Evolutionary conservation across 37 sponge, comb jelly and placozoan genomes (phyloP), one percentile per base, ranked within the genome.

Genomic region (Crambe crambe): DNA sequence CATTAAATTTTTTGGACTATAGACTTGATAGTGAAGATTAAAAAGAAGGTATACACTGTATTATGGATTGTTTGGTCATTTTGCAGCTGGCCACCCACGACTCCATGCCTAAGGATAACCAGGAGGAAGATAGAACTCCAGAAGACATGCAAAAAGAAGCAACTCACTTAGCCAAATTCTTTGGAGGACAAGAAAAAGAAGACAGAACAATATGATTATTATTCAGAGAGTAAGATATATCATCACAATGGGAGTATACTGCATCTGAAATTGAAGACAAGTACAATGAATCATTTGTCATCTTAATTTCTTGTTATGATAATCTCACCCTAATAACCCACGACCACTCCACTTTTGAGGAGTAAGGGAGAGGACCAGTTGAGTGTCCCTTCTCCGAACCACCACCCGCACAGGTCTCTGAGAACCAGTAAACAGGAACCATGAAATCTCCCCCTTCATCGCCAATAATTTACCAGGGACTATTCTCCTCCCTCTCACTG

Each of bases 281-380:
- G n/a, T n/a, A 47, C 6, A 47, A 47, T 15, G 51, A 47, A 12
- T 47, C 6, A 47, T 15, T 47, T 47, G 12, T 47, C 51, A 47
- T 6, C 6, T 47, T 47, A n/a, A 12, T 47, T 6, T 6, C 51
- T 6, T 47, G 51, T 15, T 47, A 47, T 6, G 51, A 47, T 12
- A 47, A 12, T 12, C 12, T 20, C 51, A 95, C 93, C 95, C 95
- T 23, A 95, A 39, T 12, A 95, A 74, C 36, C 95, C 95, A 67
- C 62, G 68, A n/a, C 95, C 95, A 35, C 68, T 21, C 95, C 95
- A 95, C 54, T 54, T 63, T 38, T 82, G 82, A 12, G 95, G 95
- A 5, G 69, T 81, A 22, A 95, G 68, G 2, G 72, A 71, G 61
- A 95, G 54, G 25, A 69, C 63, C 3, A 70, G 56, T 6, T n/a